These are phyloP conservation scores for Cnemophilus loriae DNA, from an alignment of 2,113 vertebrate species.

Conservation along the genomic window DNA sequence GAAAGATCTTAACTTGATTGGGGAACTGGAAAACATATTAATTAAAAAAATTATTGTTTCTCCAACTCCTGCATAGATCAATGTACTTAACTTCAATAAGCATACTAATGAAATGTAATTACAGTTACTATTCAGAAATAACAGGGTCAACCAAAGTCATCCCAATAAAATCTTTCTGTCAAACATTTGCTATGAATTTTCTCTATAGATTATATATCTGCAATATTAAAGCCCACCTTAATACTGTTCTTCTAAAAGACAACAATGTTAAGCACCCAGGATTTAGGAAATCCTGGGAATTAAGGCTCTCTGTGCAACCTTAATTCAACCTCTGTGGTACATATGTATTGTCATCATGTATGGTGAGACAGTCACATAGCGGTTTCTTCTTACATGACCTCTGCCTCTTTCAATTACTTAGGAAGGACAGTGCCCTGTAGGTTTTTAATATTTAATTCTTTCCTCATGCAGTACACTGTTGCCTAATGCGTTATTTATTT, in stretches of 20 bases:
- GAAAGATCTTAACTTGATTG: background rate
- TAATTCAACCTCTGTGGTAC: background rate
- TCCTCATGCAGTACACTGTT: background rate
- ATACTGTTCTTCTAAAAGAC: background rate
- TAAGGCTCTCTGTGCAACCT: background rate
- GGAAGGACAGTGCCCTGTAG: background rate
- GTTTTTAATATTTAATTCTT: slow-evolving; percentile 28
- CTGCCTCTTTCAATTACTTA: background rate
- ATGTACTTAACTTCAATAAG: background rate
- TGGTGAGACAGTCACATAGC: background rate
- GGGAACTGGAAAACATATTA: background rate
- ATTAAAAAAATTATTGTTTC: background rate
- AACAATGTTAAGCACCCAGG: background rate
- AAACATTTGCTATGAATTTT: background rate
- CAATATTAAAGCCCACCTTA: background rate
- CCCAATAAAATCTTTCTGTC: background rate
- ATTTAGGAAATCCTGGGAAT: background rate
- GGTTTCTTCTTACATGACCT: background rate
- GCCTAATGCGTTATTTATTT: background rate
- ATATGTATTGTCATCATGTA: background rate
- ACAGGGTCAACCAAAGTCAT: background rate
- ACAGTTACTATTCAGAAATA: background rate
- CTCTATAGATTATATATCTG: background rate
- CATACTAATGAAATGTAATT: background rate
- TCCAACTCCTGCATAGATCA: background rate